Base-by-base conservation (phyloP, 2,113 vertebrate species). In the Alethe diademata region DNA sequence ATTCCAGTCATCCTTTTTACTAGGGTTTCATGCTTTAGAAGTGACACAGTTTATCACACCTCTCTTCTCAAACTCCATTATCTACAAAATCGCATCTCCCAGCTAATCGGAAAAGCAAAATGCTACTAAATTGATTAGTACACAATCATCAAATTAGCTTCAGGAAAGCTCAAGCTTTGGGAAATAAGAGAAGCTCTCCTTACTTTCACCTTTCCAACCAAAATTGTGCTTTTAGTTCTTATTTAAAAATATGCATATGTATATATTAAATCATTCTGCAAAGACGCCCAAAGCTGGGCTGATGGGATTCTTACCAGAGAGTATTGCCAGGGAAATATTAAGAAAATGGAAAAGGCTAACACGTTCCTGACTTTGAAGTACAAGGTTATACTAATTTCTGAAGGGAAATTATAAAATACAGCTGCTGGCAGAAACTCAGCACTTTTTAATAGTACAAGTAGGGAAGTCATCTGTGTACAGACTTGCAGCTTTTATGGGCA, bases 281-380 rank as follows among this genome's bases (percentile, higher is more conserved):
- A 33, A 74, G 42, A 67, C 50, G 10, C 7, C 14, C 18, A 11
- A 85, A 90, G 19, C 42, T 86, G 28, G 11, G 15, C 19, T 54
- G 35, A 13, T 67, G 36, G 22, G 4, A 70, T 78, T 83, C 73
- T 74, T 71, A 51, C 3, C 22, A 70, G 64, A 84, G 26, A 70
- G 38, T 73, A 62, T 35, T 70, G 8, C 42, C 19, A 25, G 28
- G 12, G 5, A 60, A 51, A 43, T 93, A 56, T 28, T 79, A 80
- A 74, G 38, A 66, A 61, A 80, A 88, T n/a, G 10, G 23, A 54
- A 86, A 42, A 50, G 19, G 4, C 31, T 15, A 3, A n/a, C 14
- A 3, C 0, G 0, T 67, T 86, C 14, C n/a, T 67, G 16, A 38
- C 26, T 65, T 60, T 18, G 25, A 62, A 62, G 28, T 58, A 25